Evolutionary conservation across 1,140 invertebrate genomes (phyloP).

Genomic region (Dolichoris vasculosae): DNA sequence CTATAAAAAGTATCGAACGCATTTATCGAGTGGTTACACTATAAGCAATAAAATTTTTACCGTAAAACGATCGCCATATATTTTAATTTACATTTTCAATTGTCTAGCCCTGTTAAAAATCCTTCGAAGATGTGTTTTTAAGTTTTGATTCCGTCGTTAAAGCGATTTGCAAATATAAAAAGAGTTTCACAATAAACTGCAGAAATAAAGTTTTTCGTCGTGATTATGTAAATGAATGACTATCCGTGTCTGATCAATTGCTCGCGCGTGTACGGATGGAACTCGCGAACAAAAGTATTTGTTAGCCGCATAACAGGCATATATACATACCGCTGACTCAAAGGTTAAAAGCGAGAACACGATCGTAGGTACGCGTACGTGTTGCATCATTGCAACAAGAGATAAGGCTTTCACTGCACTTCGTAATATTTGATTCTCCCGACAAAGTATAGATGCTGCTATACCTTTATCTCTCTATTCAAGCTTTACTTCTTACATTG

Average conservation of each 20-base stretch:
- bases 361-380: slow-evolving; percentile 55
- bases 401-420: slow-evolving; percentile 67
- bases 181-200: slow-evolving; percentile 17
- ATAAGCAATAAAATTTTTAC: neutral
- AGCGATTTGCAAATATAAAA: neutral
- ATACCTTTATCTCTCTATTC: slow-evolving; percentile 6
- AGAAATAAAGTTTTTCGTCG: slow-evolving; percentile 21
- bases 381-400: slow-evolving; percentile 61
- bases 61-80: neutral
- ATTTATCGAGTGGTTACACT: neutral
- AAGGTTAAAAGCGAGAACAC: slow-evolving; percentile 64
- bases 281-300: slow-evolving; percentile 20
- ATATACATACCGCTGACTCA: slow-evolving; percentile 48
- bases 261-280: slow-evolving; percentile 13
- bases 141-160: neutral
- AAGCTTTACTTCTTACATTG: neutral
- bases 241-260: slow-evolving; percentile 28
- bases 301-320: neutral
- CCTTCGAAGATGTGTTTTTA: neutral
- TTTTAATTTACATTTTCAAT: slow-evolving; percentile 6
- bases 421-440: slow-evolving; percentile 52
- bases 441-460: slow-evolving; percentile 52
- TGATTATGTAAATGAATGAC: slow-evolving; percentile 31
- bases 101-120: neutral
- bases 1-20: neutral